These are phyloP conservation scores for Notamacropus eugenii DNA, from an alignment of 2,797 vertebrate genomes.

Conservation along the genomic window DNA sequence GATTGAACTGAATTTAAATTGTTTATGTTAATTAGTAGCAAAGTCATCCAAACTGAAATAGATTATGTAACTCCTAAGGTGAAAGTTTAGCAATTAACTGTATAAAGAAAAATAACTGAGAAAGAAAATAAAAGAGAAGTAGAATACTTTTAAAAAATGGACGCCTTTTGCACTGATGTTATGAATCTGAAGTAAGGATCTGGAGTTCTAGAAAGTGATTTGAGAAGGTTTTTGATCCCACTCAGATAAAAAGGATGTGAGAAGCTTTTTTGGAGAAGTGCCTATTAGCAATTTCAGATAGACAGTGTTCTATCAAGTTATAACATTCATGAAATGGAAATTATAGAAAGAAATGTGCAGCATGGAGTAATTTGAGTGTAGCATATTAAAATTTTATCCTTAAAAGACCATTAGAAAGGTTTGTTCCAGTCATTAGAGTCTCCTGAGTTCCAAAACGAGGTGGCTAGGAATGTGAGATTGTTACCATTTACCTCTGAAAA, in stretches of 20 bases:
- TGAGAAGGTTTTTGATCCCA: background rate
- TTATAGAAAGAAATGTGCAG: background rate
- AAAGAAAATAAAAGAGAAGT: background rate
- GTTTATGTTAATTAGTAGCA: background rate
- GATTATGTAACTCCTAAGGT: background rate
- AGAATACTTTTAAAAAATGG: background rate
- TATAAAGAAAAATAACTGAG: background rate
- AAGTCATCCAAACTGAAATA: background rate
- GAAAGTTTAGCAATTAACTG: background rate
- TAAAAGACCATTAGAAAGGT: background rate
- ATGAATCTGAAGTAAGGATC: background rate
- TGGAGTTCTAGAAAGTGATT: background rate
- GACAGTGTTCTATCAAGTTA: background rate
- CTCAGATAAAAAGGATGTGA: background rate
- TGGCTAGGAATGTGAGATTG: background rate
- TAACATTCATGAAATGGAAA: background rate
- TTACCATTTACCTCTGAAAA: background rate
- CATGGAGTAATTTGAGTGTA: background rate
- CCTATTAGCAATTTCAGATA: background rate
- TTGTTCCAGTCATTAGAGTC: background rate
- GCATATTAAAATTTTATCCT: background rate
- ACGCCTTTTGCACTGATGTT: background rate
- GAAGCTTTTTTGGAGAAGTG: background rate
- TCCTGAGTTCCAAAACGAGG: background rate
- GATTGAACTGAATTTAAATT: background rate